phyloP scores from a whole-genome alignment of 2,113 vertebrate species.

The Collichthys lucidus region DNA sequence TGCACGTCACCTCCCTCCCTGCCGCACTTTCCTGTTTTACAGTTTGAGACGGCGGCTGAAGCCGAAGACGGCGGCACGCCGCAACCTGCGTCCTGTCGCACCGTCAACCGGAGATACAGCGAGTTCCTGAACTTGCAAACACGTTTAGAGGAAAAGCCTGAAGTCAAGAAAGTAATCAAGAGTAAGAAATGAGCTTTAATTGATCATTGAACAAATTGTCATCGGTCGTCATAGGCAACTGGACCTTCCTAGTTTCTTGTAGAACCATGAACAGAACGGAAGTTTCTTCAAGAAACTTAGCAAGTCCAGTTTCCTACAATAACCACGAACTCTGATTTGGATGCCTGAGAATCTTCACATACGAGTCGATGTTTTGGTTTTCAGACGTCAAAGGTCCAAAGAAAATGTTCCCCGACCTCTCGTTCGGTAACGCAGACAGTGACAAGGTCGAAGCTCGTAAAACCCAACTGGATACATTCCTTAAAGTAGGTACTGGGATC shows the following conservation, averaged over 20 bases:
- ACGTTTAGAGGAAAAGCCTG: slow-evolving; percentile 91
- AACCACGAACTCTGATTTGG: too few relatives aligned
- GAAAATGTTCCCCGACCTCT: slow-evolving; percentile 94
- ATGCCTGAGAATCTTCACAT: too few relatives aligned
- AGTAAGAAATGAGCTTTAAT: slow-evolving; percentile 80
- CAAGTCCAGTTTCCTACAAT: too few relatives aligned
- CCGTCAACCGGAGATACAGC: slow-evolving; percentile 92
- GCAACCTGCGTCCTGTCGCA: slow-evolving; percentile 86
- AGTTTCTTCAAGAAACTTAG: too few relatives aligned
- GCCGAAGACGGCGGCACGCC: slow-evolving; percentile 71
- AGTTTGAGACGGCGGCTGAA: slow-evolving; percentile 91
- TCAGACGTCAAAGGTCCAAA: slow-evolving; percentile 95
- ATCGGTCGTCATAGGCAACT: too few relatives aligned
- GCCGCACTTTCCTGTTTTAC: slow-evolving; percentile 27
- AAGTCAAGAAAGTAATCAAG: slow-evolving; percentile 93
- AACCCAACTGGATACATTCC: slow-evolving; percentile 90
- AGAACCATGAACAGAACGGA: too few relatives aligned
- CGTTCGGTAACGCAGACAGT: slow-evolving; percentile 91
- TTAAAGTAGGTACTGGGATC: slow-evolving; percentile 84
- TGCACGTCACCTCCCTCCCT: neutral
- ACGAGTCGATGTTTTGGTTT: slow-evolving; percentile 30
- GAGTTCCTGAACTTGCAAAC: slow-evolving; percentile 96
- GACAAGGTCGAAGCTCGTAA: slow-evolving; percentile 94
- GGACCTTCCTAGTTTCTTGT: too few relatives aligned
- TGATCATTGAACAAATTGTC: neutral